Base-by-base conservation (phyloP, 2,797 vertebrate species). In the Hypotaenidia okinawae region DNA sequence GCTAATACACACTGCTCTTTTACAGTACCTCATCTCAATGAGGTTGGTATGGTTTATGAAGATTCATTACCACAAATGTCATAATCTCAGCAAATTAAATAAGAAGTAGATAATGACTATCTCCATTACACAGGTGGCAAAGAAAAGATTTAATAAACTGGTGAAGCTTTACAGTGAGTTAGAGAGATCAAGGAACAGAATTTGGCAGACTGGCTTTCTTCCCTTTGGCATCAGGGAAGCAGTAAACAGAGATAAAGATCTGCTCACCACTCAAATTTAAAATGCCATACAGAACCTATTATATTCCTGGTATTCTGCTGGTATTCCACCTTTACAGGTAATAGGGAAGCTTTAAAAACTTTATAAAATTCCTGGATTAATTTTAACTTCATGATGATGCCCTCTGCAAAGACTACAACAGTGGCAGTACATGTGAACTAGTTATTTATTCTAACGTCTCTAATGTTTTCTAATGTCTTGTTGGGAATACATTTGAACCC, bases 21-120 rank as follows among this genome's bases (percentile, higher is more conserved):
- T 66, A 35, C 30, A 57, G 27, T 6, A 67, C 19, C 10, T 84
- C 27, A 28, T 81, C 35, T 59, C 67, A 73, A 32, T 66, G 32
- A 86, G 27, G 33, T 66, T 55, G 23, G 6, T 75, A 24, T 21
- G 28, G 30, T 59, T 90, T 92, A 76, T 78, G 77, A 82, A 93
- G 84, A 61, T 84, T 89, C 57, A 74, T 79, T 82, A 67, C 21
- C 37, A 32, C n/a, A 77, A 79, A 93, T 70, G 30, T 76, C 41
- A 87, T 79, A 67, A 82, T 84, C 67, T 72, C 70, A 63, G 77
- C 39, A 93, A 87, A 93, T 68, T 70, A 84, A 87, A 49, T 79
- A 72, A 92, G 58, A 75, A 81, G 68, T 81, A 88, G 83, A 92
- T 96, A 97, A 96, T 94, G 33, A 95, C 84, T 87, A 74, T 89